phyloP scores from a whole-genome alignment of 1,140 invertebrate genomes.

The Ladona fulva region DNA sequence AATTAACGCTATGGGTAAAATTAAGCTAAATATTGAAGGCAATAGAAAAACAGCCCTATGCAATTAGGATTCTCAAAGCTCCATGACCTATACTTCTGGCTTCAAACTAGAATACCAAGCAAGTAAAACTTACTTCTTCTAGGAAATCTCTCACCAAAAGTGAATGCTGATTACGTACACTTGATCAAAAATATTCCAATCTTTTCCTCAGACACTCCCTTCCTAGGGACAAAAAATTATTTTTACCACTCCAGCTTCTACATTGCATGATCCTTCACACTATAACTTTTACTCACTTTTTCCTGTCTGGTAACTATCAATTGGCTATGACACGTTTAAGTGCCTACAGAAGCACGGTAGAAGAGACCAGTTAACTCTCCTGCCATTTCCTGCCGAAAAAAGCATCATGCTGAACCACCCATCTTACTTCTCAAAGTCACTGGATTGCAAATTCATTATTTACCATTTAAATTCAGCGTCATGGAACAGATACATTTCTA shows the following conservation, averaged over 20 bases:
- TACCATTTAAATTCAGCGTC: not conserved
- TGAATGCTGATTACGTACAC: too few species aligned
- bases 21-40: too few species aligned
- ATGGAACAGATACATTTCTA: not conserved
- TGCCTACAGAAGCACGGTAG: not conserved
- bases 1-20: too few species aligned
- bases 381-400: not conserved
- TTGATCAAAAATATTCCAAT: too few species aligned
- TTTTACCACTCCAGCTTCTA: not conserved
- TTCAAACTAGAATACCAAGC: too few species aligned
- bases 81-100: too few species aligned
- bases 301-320: not conserved
- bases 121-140: too few species aligned
- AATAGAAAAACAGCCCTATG: too few species aligned
- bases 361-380: not conserved
- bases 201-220: too few species aligned
- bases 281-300: not conserved
- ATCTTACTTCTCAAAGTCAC: not conserved
- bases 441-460: not conserved
- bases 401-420: not conserved
- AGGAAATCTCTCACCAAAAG: too few species aligned
- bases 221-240: not conserved
- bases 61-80: too few species aligned
- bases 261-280: not conserved
- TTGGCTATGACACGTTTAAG: conserved; percentile 9